Evolutionary conservation across 2,888 invertebrate species (phyloP).

Genomic region (Acanthococcus lagerstroemiae): DNA sequence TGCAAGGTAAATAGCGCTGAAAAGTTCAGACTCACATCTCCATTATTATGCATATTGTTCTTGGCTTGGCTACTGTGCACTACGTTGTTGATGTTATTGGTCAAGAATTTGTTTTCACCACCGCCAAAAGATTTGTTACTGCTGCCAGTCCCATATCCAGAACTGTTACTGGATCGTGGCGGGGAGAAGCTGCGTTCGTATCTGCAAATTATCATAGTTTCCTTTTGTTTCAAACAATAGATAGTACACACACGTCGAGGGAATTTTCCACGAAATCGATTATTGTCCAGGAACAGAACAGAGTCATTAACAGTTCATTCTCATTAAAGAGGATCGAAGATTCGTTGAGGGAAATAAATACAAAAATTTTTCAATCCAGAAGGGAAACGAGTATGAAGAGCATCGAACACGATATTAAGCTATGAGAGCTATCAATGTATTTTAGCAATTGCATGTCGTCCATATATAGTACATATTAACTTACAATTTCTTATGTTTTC

Average conservation of each 20-base stretch:
- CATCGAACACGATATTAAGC: too few species aligned
- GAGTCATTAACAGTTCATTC: too few species aligned
- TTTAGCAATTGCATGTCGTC: too few species aligned
- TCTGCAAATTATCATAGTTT: conserved; percentile 34
- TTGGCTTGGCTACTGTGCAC: background rate
- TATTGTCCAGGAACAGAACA: too few species aligned
- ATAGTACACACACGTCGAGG: too few species aligned
- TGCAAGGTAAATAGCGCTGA: background rate
- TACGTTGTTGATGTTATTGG: conserved; percentile 43
- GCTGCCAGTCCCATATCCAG: conserved; percentile 70
- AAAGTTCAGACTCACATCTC: conserved; percentile 9
- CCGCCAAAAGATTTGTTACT: conserved; percentile 44
- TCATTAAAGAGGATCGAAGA: too few species aligned
- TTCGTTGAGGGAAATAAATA: conserved; percentile 1
- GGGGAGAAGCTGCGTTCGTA: conserved; percentile 67
- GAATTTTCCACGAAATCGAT: too few species aligned
- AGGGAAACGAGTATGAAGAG: too few species aligned
- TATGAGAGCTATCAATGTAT: too few species aligned
- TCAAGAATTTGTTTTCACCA: conserved; percentile 41
- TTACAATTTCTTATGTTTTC: conserved; percentile 52
- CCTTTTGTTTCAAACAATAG: too few species aligned
- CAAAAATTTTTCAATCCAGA: too few species aligned
- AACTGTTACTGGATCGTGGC: conserved; percentile 69
- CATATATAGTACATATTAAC: too few species aligned
- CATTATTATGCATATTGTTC: conserved; percentile 10